Evolutionary conservation across 2,888 invertebrate species (phyloP), one percentile per base, ranked within the genome.

Genomic region (Oxystoma pomonae): DNA sequence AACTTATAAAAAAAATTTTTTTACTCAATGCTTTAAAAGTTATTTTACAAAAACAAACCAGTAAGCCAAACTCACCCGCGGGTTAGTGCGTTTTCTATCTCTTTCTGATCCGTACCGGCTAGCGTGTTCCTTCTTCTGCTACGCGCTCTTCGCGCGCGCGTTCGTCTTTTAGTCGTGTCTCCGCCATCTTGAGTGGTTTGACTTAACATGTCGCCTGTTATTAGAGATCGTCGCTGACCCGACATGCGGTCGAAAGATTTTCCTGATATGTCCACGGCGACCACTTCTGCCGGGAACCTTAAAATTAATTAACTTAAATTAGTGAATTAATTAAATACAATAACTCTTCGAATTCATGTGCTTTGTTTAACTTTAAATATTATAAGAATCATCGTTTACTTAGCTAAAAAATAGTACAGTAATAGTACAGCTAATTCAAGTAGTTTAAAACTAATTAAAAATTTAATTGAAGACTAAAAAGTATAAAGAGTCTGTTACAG

Each of bases 221-320:
- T 79, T 70, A 95, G 85, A 52, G 96, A 95, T 77, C 92, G 89
- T 69, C 96, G 86, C 68, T 92, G 89, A 74, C 86, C 87, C 74
- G 92, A 91, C 93, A 96, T 93, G 71, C 96, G 86, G 76, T 92
- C 89, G 84, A 96, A 96, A 78, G 90, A 88, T 75, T 87, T 86
- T 60, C 96, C 96, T 67, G 93, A 91, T 61, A 92, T 89, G 81
- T 97, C 95, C 74, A 97, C 94, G 65, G 91, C 88, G 66, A 97
- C 90, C 68, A 95, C 82, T 84, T 93, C 90, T 69, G 93, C 91
- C 61, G 92, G 92, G 83, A 92, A 95, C 84, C 92, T 92, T 81
- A 56, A 76, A 73, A 1, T 12, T 21, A 35, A 55, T 12, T 35
- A 22, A n/a, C n/a, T n/a, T n/a, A 17, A 53, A 17, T 53, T 53